These are phyloP conservation scores for Malacoraja senta DNA, from an alignment of 2,797 vertebrate species.

Conservation along the genomic window DNA sequence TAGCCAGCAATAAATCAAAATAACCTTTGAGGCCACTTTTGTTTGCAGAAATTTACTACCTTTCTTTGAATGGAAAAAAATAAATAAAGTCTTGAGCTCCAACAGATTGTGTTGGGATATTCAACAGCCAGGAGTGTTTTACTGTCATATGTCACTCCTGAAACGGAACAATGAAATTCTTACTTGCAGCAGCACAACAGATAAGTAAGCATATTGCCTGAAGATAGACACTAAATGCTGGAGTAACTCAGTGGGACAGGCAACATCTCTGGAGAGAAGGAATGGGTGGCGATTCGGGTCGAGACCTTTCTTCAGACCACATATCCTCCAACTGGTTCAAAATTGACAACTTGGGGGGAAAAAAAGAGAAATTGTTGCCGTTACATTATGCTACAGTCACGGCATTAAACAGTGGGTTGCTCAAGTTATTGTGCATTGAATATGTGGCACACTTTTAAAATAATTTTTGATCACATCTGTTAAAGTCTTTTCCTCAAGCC, in stretches of 20 bases:
- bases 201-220: too few relatives aligned
- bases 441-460: background rate
- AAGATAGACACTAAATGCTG: too few relatives aligned
- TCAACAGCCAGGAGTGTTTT: too few relatives aligned
- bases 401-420: background rate
- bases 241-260: too few relatives aligned
- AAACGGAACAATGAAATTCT: too few relatives aligned
- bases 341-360: background rate
- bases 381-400: background rate
- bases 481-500: background rate
- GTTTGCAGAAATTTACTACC: background rate
- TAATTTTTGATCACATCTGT: too few relatives aligned
- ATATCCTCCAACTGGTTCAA: background rate
- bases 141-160: too few relatives aligned
- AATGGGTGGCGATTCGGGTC: too few relatives aligned
- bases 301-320: too few relatives aligned
- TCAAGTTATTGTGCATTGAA: background rate
- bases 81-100: background rate
- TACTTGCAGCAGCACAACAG: too few relatives aligned
- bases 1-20: background rate
- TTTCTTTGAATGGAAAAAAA: background rate
- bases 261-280: too few relatives aligned
- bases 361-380: background rate
- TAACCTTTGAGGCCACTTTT: background rate
- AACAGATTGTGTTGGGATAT: background rate